These are phyloP conservation scores for Carduelis carduelis DNA, from an alignment of 2,797 vertebrate genomes.

Conservation along the genomic window DNA sequence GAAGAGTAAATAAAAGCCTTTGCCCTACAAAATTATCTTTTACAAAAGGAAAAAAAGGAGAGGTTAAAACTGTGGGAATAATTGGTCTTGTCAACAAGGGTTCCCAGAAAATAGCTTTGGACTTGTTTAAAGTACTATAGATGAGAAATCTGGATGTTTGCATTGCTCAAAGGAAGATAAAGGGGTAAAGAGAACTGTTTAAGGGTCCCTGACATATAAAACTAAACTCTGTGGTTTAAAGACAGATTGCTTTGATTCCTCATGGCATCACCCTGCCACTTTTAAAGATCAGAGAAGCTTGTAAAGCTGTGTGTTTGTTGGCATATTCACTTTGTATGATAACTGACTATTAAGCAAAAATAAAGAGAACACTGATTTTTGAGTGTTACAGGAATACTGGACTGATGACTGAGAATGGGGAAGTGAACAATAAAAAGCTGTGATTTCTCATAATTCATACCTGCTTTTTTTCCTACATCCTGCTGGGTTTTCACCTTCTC, in stretches of 20 bases:
- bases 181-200: not conserved
- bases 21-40: not conserved
- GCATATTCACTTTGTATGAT: slow-evolving; percentile 21
- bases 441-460: not conserved
- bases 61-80: slow-evolving; percentile 3
- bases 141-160: slow-evolving; percentile 19
- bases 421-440: slow-evolving; percentile 50
- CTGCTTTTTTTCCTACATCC: not conserved
- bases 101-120: slow-evolving; percentile 19
- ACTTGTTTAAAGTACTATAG: slow-evolving; percentile 19
- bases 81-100: not conserved
- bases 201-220: slow-evolving; percentile 11
- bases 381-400: not conserved
- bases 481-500: not conserved
- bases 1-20: not conserved
- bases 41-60: not conserved
- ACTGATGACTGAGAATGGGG: not conserved
- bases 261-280: slow-evolving; percentile 13
- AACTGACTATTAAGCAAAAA: slow-evolving; percentile 48
- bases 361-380: slow-evolving; percentile 46
- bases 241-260: slow-evolving; percentile 47
- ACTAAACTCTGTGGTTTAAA: slow-evolving; percentile 41
- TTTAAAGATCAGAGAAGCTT: slow-evolving; percentile 40
- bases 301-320: slow-evolving; percentile 28
- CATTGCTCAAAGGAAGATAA: not conserved